Conservation (phyloP, 2,113 vertebrate species). For the Hippolais icterina region DNA sequence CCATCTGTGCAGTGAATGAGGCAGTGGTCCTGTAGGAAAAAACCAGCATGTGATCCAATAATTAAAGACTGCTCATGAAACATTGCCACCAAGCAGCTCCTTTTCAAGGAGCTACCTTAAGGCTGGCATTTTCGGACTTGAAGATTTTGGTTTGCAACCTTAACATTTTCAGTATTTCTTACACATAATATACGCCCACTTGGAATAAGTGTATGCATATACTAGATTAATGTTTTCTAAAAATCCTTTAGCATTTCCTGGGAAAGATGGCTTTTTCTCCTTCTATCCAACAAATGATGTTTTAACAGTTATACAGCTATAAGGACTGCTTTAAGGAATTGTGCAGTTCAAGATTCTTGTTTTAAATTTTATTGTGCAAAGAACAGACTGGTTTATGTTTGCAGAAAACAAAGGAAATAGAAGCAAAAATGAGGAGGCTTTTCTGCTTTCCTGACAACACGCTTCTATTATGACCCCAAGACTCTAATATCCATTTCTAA, state of each 20-base stretch:
- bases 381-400: not conserved
- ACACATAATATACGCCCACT: not conserved
- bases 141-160: not conserved
- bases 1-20: slow-evolving; percentile 24
- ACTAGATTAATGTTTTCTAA: not conserved
- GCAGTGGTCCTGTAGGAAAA: slow-evolving; percentile 13
- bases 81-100: not conserved
- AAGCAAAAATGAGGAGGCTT: not conserved
- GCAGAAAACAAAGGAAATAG: not conserved
- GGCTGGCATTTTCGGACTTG: not conserved
- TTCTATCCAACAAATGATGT: not conserved
- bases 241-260: not conserved
- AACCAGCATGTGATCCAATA: not conserved
- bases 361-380: not conserved
- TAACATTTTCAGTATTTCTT: not conserved
- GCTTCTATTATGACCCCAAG: not conserved
- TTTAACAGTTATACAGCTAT: not conserved
- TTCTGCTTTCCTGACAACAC: not conserved
- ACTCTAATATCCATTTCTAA: not conserved
- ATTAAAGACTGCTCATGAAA: slow-evolving; percentile 32
- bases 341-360: not conserved
- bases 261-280: not conserved
- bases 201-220: not conserved
- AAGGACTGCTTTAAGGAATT: not conserved
- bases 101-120: not conserved